phyloP scores from a whole-genome alignment of 2,888 invertebrate genomes.

The Philaethria dido region DNA sequence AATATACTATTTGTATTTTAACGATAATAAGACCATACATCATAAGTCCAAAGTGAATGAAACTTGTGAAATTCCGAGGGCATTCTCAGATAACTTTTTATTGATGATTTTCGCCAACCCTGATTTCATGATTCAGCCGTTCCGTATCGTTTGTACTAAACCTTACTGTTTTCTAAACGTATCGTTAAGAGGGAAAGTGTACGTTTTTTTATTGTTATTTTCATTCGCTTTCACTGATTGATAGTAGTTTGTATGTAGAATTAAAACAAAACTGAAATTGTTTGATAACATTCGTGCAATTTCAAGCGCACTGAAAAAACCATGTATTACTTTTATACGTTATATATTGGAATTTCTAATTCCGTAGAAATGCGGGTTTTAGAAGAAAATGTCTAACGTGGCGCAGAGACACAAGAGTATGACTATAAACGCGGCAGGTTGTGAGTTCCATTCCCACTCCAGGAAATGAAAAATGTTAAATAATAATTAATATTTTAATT shows the following conservation, averaged over 20 bases:
- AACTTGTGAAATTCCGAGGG: neutral
- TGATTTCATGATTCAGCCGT: constrained; percentile 26
- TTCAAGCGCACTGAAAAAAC: neutral
- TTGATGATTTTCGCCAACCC: constrained; percentile 25
- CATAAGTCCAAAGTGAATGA: neutral
- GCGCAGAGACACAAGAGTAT: no score
- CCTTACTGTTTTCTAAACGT: constrained; percentile 46
- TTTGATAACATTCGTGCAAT: neutral
- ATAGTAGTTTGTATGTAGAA: constrained; percentile 15
- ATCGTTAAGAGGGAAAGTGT: constrained; percentile 46
- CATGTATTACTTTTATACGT: neutral
- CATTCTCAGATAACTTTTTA: neutral
- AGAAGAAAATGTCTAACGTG: no score
- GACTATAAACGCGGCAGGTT: no score
- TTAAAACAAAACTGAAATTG: constrained; percentile 5
- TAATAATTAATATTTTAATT: no score
- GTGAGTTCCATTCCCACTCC: no score
- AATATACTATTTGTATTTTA: no score
- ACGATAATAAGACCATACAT: neutral
- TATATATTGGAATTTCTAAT: neutral
- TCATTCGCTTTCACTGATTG: constrained; percentile 44
- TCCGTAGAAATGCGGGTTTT: neutral
- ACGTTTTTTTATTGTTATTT: constrained; percentile 34
- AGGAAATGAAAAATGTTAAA: no score
- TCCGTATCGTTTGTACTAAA: constrained; percentile 40